phyloP scores from a whole-genome alignment of 2,888 invertebrate species.

The Xestobium rufovillosum region DNA sequence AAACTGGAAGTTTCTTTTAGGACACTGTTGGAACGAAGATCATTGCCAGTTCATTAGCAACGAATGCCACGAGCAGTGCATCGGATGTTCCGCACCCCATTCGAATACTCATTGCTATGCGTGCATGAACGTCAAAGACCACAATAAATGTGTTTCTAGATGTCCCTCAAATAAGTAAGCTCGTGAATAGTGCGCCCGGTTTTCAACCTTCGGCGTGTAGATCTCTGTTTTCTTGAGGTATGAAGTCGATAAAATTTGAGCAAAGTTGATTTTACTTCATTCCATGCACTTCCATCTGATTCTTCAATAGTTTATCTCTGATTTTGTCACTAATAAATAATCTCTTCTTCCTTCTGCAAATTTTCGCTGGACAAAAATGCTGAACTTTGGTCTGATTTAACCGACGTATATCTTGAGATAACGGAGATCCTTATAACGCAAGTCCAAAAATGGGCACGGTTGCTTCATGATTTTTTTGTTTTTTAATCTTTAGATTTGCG shows the following conservation, averaged over 20 bases:
- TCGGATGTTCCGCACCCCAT: constrained; percentile 60
- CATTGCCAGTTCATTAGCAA: constrained; percentile 46
- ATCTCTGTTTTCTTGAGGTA: constrained; percentile 2
- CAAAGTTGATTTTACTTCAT: constrained; percentile 4
- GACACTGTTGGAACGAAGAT: constrained; percentile 44
- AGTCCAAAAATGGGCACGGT: background rate
- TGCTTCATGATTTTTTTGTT: constrained; percentile 15
- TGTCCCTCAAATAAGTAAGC: constrained; percentile 65
- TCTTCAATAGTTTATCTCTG: too few relatives aligned
- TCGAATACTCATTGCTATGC: constrained; percentile 52
- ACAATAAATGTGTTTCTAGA: constrained; percentile 39
- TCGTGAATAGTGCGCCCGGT: too few relatives aligned
- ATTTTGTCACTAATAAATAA: too few relatives aligned
- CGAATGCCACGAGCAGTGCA: constrained; percentile 65
- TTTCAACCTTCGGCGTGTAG: too few relatives aligned
- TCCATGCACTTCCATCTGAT: too few relatives aligned
- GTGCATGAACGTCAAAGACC: constrained; percentile 50
- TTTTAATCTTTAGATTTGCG: too few relatives aligned
- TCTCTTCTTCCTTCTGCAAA: background rate
- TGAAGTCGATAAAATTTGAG: background rate
- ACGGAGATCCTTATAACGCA: background rate
- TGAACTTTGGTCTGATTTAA: background rate
- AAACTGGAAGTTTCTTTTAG: too few relatives aligned
- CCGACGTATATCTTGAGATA: background rate
- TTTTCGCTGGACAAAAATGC: constrained; percentile 2